Conservation (phyloP, 2,888 invertebrate species). For the Lochmaea capreae region DNA sequence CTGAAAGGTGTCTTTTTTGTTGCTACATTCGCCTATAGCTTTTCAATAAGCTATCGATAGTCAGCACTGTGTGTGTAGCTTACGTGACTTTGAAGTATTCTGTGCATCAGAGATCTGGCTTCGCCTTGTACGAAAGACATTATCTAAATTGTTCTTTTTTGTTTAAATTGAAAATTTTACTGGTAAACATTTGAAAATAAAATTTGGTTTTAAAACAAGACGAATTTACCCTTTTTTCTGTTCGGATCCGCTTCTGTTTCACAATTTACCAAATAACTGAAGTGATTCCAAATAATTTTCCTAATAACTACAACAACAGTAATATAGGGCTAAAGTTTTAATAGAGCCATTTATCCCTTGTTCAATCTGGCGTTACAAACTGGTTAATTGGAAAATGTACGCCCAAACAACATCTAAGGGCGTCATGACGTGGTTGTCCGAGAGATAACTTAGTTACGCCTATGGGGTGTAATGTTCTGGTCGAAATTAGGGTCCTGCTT, state of each 20-base stretch:
- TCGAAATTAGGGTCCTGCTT: conserved; percentile 31
- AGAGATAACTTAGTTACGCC: conserved; percentile 34
- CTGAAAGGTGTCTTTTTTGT: too few species aligned
- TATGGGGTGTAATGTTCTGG: conserved; percentile 36
- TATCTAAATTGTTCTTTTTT: too few species aligned
- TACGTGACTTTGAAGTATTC: too few species aligned
- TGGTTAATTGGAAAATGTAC: conserved; percentile 41
- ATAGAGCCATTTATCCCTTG: conserved; percentile 43
- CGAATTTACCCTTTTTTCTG: not conserved
- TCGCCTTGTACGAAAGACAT: too few species aligned
- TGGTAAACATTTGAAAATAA: too few species aligned
- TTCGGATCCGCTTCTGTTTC: not conserved
- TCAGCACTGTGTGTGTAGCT: too few species aligned
- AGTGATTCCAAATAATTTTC: conserved; percentile 32
- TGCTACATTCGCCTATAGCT: too few species aligned
- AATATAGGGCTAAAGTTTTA: conserved; percentile 37
- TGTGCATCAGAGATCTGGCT: too few species aligned
- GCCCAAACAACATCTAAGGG: conserved; percentile 28
- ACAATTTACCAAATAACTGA: conserved; percentile 22
- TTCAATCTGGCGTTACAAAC: conserved; percentile 41
- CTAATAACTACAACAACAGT: conserved; percentile 19
- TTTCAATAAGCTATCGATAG: too few species aligned
- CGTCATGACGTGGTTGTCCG: conserved; percentile 19
- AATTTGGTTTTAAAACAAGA: too few species aligned
- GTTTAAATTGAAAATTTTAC: too few species aligned